These are phyloP conservation scores for Zelleria hepariella DNA, from an alignment of 2,888 invertebrate species.

Conservation along the genomic window DNA sequence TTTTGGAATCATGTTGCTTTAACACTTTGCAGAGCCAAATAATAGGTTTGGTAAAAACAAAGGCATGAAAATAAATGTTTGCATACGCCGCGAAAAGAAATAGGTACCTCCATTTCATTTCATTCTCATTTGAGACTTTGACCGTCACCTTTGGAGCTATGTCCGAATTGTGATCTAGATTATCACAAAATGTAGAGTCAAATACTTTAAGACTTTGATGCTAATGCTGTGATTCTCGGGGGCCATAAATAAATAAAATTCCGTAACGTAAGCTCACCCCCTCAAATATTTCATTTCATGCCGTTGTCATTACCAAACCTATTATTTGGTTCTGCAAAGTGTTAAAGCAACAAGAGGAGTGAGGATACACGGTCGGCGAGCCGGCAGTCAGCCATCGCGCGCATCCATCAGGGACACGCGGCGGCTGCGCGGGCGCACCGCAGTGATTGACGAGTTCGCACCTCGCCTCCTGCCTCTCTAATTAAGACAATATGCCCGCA, in stretches of 20 bases:
- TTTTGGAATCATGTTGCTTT: constrained; percentile 5
- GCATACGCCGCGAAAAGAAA: too few species aligned
- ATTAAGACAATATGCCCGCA: constrained; percentile 64
- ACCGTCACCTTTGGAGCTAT: too few species aligned
- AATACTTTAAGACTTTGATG: too few species aligned
- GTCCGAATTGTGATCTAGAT: too few species aligned
- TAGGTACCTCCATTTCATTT: too few species aligned
- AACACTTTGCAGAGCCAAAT: background rate
- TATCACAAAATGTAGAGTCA: too few species aligned
- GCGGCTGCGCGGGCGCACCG: constrained; percentile 33
- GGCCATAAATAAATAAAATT: too few species aligned
- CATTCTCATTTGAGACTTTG: too few species aligned
- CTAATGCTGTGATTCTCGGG: too few species aligned
- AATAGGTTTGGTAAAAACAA: background rate
- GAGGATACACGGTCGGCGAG: constrained; percentile 47
- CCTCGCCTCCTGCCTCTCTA: constrained; percentile 59
- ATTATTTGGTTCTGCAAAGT: background rate
- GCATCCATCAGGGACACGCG: constrained; percentile 37
- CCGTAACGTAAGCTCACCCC: too few species aligned
- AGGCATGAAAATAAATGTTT: too few species aligned
- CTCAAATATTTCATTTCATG: too few species aligned
- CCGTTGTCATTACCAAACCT: background rate
- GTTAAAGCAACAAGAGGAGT: constrained; percentile 8
- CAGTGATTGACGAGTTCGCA: constrained; percentile 71
- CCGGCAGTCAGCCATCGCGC: constrained; percentile 44